A percentile compares a stretch with the other conserved stretches of the same genome.
phyloP scores from a whole-genome alignment of 2,888 invertebrate species.

The Drosophila conformis region DNA sequence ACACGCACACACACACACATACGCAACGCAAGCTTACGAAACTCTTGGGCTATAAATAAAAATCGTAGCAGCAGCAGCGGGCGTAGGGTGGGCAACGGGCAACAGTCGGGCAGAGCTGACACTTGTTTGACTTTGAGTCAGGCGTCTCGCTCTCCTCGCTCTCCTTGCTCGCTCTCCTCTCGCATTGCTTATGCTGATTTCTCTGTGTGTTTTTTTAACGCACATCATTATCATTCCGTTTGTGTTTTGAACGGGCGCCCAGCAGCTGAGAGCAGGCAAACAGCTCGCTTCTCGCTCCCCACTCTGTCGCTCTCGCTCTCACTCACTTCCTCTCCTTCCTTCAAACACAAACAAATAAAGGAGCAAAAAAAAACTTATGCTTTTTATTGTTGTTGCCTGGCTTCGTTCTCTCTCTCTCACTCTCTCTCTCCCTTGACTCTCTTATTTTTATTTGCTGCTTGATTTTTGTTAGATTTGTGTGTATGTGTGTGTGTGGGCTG shows the following conservation, averaged over 20 bases:
- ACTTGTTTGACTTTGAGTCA: conserved; percentile 75
- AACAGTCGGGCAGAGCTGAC: conserved; percentile 41
- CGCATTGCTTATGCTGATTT: conserved; percentile 30
- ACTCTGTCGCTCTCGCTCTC: neutral
- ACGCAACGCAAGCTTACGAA: conserved; percentile 15
- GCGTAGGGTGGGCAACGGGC: neutral
- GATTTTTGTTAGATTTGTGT: conserved; percentile 46
- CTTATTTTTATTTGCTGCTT: conserved; percentile 27
- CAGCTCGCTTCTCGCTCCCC: neutral
- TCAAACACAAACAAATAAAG: conserved; percentile 29
- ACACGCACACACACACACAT: conserved; percentile 6
- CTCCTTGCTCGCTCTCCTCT: neutral
- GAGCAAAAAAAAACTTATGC: conserved; percentile 57
- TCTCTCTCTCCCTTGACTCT: conserved; percentile 13
- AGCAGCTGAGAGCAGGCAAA: conserved; percentile 56
- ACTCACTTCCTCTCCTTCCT: neutral
- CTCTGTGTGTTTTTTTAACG: conserved; percentile 69
- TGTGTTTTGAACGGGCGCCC: conserved; percentile 79
- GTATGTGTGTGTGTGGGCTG: conserved; percentile 25
- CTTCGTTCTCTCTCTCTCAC: conserved; percentile 30
- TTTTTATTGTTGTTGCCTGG: conserved; percentile 47
- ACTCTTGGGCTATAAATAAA: conserved; percentile 66
- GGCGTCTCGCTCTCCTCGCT: conserved; percentile 20
- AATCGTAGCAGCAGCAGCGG: conserved; percentile 31
- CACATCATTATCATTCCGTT: conserved; percentile 83